Evolutionary conservation across 2,888 invertebrate species (phyloP).

Genomic region (Leptopilina myrica): DNA sequence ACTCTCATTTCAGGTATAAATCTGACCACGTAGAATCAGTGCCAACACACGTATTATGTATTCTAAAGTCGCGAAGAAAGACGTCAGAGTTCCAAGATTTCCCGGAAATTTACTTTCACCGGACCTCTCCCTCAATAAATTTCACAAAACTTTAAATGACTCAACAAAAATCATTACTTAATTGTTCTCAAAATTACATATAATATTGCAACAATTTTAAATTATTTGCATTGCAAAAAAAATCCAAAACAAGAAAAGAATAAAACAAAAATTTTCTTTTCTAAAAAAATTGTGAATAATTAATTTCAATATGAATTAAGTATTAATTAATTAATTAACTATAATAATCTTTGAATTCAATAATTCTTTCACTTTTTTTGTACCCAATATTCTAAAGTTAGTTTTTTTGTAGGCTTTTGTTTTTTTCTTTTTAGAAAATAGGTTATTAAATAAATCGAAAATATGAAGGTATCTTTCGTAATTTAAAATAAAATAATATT

Average conservation of each 20-base stretch:
- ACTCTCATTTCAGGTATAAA: slow-evolving; percentile 29
- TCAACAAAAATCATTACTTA: neutral
- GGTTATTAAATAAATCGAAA: too few relatives aligned
- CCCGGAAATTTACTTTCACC: slow-evolving; percentile 75
- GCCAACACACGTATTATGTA: slow-evolving; percentile 37
- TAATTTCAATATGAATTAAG: too few relatives aligned
- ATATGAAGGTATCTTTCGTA: too few relatives aligned
- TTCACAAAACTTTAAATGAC: slow-evolving; percentile 23
- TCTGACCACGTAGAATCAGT: slow-evolving; percentile 23
- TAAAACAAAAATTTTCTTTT: too few relatives aligned
- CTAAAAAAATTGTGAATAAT: too few relatives aligned
- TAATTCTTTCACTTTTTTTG: too few relatives aligned
- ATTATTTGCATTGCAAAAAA: neutral
- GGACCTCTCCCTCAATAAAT: slow-evolving; percentile 54
- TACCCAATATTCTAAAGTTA: too few relatives aligned
- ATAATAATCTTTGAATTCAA: too few relatives aligned
- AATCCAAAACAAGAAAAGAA: neutral
- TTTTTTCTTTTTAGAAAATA: too few relatives aligned
- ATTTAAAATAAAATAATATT: too few relatives aligned
- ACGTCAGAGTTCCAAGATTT: slow-evolving; percentile 63
- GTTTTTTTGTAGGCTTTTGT: too few relatives aligned
- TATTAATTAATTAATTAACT: too few relatives aligned
- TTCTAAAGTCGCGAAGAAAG: slow-evolving; percentile 51
- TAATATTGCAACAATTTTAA: neutral
- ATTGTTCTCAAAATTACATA: slow-evolving; percentile 1